Conservation (phyloP, 2,888 invertebrate genomes). For the Scaptomyza polygonia region DNA sequence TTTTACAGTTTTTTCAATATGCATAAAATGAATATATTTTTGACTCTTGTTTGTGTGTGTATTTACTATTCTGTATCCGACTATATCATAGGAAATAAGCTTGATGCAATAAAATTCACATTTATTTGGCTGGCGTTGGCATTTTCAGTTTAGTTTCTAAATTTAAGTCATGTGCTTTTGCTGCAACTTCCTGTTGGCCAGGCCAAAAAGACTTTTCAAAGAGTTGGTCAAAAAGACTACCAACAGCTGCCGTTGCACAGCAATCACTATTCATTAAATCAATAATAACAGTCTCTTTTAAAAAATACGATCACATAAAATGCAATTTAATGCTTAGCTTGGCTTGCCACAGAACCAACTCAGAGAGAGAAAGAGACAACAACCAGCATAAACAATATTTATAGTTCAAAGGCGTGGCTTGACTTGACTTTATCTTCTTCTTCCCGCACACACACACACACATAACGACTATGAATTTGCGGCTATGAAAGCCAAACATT, state of each 20-base stretch:
- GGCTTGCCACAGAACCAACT: conserved; percentile 11
- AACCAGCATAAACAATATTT: conserved; percentile 51
- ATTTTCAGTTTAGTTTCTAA: neutral
- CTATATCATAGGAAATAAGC: conserved; percentile 6
- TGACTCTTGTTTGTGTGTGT: conserved; percentile 3
- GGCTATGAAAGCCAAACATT: conserved; percentile 72
- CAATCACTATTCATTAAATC: conserved; percentile 43
- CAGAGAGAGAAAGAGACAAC: neutral
- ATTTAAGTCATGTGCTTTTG: neutral
- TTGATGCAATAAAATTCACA: conserved; percentile 4
- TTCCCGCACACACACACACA: neutral
- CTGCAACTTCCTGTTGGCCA: conserved; percentile 5
- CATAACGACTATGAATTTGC: conserved; percentile 67
- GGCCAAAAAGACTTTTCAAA: neutral
- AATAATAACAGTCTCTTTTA: conserved; percentile 22
- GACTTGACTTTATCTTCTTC: neutral
- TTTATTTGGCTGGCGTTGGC: neutral
- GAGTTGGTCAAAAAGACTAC: neutral
- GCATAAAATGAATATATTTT: conserved; percentile 38
- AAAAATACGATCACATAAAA: conserved; percentile 40
- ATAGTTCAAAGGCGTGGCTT: conserved; percentile 43
- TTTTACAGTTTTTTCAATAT: conserved; percentile 19
- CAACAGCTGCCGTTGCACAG: conserved; percentile 2
- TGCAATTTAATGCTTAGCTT: conserved; percentile 41
- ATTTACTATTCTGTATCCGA: neutral